Percentiles rank a stretch among this genome's conserved stretches.
These are phyloP conservation scores for Callinectes sapidus DNA, from an alignment of 2,888 invertebrate species.

Conservation along the genomic window DNA sequence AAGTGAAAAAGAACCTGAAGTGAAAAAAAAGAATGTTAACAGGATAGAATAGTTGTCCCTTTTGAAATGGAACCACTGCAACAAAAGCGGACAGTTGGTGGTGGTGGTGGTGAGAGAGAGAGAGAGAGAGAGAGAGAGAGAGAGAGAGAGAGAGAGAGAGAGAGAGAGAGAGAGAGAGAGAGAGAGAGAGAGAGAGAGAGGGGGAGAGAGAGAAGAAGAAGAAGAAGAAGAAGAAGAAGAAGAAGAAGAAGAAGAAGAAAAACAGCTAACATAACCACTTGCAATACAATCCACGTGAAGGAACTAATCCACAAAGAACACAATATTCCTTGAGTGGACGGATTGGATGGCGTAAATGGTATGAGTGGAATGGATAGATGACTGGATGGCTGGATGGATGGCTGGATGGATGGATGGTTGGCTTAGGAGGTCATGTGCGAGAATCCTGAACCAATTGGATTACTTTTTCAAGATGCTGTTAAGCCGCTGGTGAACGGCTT, in stretches of 20 bases:
- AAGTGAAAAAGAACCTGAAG: neutral
- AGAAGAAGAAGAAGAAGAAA: no score
- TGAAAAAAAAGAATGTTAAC: conserved; percentile 3
- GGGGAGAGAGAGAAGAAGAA: no score
- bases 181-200: no score
- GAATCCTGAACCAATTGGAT: neutral
- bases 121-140: neutral
- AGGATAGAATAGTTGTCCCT: conserved; percentile 19
- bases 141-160: neutral
- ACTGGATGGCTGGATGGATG: neutral
- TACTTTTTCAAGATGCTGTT: neutral
- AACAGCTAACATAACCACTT: neutral
- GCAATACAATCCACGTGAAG: neutral
- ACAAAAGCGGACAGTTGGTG: conserved; percentile 5
- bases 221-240: no score
- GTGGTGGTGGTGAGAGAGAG: neutral
- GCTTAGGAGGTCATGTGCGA: neutral
- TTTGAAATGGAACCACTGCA: neutral
- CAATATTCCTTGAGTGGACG: neutral
- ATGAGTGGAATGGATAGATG: neutral
- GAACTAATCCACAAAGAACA: neutral
- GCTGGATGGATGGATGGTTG: neutral
- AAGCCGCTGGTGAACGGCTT: neutral
- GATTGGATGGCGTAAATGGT: neutral
- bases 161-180: neutral